Conservation (phyloP, 1,140 invertebrate genomes). For the Drosophila sp. region DNA sequence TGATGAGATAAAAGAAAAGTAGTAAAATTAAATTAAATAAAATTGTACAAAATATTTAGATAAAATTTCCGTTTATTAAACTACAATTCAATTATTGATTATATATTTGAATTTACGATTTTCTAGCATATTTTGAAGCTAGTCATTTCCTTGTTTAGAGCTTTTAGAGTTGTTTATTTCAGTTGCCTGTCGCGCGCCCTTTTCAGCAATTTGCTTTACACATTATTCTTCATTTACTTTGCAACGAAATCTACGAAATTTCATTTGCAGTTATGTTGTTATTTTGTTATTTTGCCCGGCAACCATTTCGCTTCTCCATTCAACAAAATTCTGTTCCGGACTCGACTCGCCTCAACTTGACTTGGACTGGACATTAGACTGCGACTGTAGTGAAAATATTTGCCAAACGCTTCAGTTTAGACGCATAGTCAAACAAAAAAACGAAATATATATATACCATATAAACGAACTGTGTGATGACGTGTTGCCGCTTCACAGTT, state of each 20-base stretch:
- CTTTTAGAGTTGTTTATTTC: constrained; percentile 11
- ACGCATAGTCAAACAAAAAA: constrained; percentile 74
- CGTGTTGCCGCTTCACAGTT: constrained; percentile 21
- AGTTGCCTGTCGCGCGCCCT: constrained; percentile 20
- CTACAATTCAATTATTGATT: background rate
- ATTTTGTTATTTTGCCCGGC: constrained; percentile 71
- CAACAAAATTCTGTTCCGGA: background rate
- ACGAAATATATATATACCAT: constrained; percentile 29
- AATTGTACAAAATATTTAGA: background rate
- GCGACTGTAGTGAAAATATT: constrained; percentile 56
- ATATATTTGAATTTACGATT: background rate
- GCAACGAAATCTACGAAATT: constrained; percentile 77
- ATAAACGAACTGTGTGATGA: constrained; percentile 34
- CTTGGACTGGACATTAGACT: background rate
- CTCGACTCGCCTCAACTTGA: constrained; percentile 37
- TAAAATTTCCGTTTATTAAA: background rate
- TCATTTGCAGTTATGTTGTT: constrained; percentile 80
- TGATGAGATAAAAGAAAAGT: too few relatives aligned
- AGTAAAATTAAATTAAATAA: too few relatives aligned
- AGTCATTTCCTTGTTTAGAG: background rate
- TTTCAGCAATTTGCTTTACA: constrained; percentile 75
- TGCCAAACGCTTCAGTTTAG: constrained; percentile 75
- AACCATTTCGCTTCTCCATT: constrained; percentile 27
- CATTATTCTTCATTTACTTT: constrained; percentile 82
- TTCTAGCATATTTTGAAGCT: background rate